These are phyloP conservation scores for Elmis aenea DNA, from an alignment of 2,888 invertebrate species.

Conservation along the genomic window DNA sequence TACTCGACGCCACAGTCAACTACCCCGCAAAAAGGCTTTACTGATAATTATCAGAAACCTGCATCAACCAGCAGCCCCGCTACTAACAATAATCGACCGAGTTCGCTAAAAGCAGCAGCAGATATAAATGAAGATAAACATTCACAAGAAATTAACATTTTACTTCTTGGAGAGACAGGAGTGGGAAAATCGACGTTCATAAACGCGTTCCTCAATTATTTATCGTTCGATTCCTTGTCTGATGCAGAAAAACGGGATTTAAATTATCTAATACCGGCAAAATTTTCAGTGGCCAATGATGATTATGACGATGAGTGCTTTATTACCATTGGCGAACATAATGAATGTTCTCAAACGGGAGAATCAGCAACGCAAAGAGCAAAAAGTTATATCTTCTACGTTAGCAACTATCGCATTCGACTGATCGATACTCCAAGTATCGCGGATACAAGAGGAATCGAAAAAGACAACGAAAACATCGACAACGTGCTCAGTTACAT, in stretches of 20 bases:
- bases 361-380: conserved; percentile 3
- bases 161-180: too few relatives aligned
- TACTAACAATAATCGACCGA: too few relatives aligned
- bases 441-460: too few relatives aligned
- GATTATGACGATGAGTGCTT: conserved; percentile 16
- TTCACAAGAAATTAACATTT: conserved; percentile 34
- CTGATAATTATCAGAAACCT: too few relatives aligned
- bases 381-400: conserved; percentile 4
- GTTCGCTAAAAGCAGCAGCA: too few relatives aligned
- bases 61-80: too few relatives aligned
- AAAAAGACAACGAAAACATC: too few relatives aligned
- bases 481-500: too few relatives aligned
- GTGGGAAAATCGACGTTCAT: conserved; percentile 39
- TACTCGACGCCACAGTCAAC: too few relatives aligned
- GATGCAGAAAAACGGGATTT: conserved; percentile 25
- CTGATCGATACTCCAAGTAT: too few relatives aligned
- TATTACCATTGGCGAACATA: conserved; percentile 20
- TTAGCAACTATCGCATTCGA: conserved; percentile 21
- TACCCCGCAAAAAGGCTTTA: too few relatives aligned
- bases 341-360: conserved; percentile 8
- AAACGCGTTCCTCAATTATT: conserved; percentile 34
- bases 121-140: too few relatives aligned
- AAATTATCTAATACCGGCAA: conserved; percentile 30
- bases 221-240: conserved; percentile 25
- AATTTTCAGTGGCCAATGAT: conserved; percentile 26